Evolutionary conservation across 2,888 invertebrate genomes (phyloP), one percentile per base, ranked within the genome.

Genomic region (Plagodis pulveraria): DNA sequence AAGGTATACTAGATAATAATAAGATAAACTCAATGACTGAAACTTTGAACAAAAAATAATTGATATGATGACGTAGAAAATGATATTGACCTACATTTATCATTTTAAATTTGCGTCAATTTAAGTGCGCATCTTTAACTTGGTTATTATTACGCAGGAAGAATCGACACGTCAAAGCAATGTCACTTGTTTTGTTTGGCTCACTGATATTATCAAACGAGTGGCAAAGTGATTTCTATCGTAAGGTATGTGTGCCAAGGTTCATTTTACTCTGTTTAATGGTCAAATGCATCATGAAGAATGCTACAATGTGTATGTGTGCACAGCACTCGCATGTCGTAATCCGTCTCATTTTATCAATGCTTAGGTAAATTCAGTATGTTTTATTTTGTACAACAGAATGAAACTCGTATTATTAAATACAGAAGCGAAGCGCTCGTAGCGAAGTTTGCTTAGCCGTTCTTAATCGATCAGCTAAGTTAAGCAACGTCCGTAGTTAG

Each of bases 121-220:
- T 63, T 44, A 58, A 56, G 52, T 63, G 57, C 62, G 62, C 55
- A 54, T 61, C 54, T 66, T 49, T 52, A n/a, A 57, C 56, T 65
- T 46, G 43, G 59, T 61, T 77, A 78, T 77, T 80, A 79, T 76
- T 81, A 79, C 80, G 81, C 81, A 81, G 78, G 76, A 40, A 65
- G 64, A 67, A 70, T 71, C 69, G 65, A 68, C 69, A 73, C 72
- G 76, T 77, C 74, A 78, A 78, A 78, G 73, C 67, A 73, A 71
- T 74, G 70, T 58, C 48, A 58, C 48, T 9, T 10, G 36, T 36
- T 50, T 42, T 52, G 55, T 52, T 52, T 42, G 42, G 50, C 43
- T 50, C 49, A 45, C 44, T 43, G 55, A 33, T 57, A 38, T 50
- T 41, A 55, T 48, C 34, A 22, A 6, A 9, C 11, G 0, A 54